Evolutionary conservation across 2,888 invertebrate species (phyloP).

Genomic region (Amiota mariae): DNA sequence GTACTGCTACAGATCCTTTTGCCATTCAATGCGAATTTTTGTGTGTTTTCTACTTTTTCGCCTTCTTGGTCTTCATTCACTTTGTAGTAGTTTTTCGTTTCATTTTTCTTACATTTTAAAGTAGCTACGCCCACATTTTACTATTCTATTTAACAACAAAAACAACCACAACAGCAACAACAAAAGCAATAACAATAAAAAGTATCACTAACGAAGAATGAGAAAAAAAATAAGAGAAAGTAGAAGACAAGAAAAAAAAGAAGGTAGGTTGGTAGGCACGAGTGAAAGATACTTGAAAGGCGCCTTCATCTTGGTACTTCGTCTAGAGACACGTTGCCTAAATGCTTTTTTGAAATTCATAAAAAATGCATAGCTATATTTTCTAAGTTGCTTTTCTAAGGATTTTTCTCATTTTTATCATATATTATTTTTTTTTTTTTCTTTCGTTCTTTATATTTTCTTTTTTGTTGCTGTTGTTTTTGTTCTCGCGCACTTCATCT

Average conservation of each 20-base stretch:
- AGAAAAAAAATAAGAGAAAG: background rate
- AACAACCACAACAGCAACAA: no score
- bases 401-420: background rate
- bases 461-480: constrained; percentile 39
- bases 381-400: constrained; percentile 18
- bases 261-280: background rate
- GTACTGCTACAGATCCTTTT: constrained; percentile 11
- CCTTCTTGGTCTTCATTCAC: background rate
- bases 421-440: background rate
- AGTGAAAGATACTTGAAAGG: background rate
- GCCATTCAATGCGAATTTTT: no score
- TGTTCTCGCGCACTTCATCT: constrained; percentile 50
- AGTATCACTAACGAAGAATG: background rate
- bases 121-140: constrained; percentile 7
- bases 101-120: constrained; percentile 20
- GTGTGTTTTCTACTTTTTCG: background rate
- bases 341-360: constrained; percentile 30
- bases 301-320: constrained; percentile 6
- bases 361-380: constrained; percentile 30
- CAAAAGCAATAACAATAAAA: background rate
- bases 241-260: constrained; percentile 6
- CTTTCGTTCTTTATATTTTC: no score
- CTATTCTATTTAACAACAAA: background rate
- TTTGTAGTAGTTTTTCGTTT: constrained; percentile 12
- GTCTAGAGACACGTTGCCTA: background rate